Conservation (phyloP, 1,140 invertebrate species). For the Bradynema listronoti region DNA sequence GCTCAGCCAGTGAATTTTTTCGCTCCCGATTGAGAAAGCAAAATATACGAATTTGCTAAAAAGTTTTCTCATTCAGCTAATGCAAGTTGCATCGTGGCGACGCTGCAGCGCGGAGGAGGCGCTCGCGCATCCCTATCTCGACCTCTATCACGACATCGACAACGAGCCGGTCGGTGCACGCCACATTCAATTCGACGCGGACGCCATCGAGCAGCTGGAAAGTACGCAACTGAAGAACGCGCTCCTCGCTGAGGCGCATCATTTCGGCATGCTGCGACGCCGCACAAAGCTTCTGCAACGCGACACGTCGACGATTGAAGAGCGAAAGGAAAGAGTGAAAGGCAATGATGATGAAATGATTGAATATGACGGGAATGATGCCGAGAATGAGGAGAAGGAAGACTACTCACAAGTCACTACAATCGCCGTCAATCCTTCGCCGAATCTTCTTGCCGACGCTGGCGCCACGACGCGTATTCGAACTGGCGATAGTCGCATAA, state of each 20-base stretch:
- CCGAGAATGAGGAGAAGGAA: too few relatives aligned
- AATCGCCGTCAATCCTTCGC: too few relatives aligned
- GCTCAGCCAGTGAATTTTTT: neutral
- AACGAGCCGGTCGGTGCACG: constrained; percentile 37
- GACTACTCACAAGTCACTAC: too few relatives aligned
- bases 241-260: constrained; percentile 22
- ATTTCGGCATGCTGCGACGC: constrained; percentile 22
- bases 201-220: constrained; percentile 35
- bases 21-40: neutral
- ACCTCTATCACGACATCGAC: constrained; percentile 35
- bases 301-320: too few relatives aligned
- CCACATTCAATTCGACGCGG: constrained; percentile 33
- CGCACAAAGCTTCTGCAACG: too few relatives aligned
- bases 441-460: too few relatives aligned
- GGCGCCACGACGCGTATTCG: too few relatives aligned
- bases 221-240: constrained; percentile 15
- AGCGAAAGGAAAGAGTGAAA: too few relatives aligned
- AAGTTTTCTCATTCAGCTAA: constrained; percentile 3
- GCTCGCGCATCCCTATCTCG: constrained; percentile 38
- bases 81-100: constrained; percentile 37
- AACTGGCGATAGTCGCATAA: too few relatives aligned
- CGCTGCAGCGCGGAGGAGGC: constrained; percentile 47
- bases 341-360: too few relatives aligned
- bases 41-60: neutral
- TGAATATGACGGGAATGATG: too few relatives aligned